Evolutionary conservation across 2,113 vertebrate species (phyloP), one percentile per base, ranked within the genome.

Genomic region (Aptenodytes forsteri): DNA sequence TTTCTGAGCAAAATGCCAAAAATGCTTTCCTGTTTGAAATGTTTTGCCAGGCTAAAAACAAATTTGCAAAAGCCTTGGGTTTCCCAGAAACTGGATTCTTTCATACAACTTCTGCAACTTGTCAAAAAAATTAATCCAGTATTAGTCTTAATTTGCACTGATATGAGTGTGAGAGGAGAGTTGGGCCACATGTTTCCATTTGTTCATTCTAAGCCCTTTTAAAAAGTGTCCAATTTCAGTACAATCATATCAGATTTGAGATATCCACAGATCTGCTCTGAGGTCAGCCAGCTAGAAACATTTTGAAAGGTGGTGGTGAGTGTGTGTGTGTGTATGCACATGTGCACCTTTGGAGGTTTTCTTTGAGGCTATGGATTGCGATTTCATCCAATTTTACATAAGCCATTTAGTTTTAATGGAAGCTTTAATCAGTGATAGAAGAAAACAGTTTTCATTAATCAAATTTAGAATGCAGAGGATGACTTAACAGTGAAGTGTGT

Each of bases 401-500:
- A 95, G 42, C 8, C 32, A 66, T 83, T 91, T 42, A 52, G 42
- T 94, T 96, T 90, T 96, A 93, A 80, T 82, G 83, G 84, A 82
- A 87, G 54, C 87, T 98, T 97, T 98, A 95, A 88, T 96, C 87
- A 75, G 19, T 79, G 52, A 84, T 81, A 88, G 64, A 70, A 90
- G 69, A 94, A 90, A 90, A 71, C 42, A 83, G 9, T 40, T 91
- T 93, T 92, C 17, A 44, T 88, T 76, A 83, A 83, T 83, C 67
- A 90, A 64, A 54, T 95, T 87, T 58, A 73, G 56, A 75, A 66
- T 32, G 46, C n/a, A 87, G 34, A 61, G 49, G 19, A 56, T 78
- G 46, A 83, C 30, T 89, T 88, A 75, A 32, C 66, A 76, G 27
- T n/a, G 52, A 86, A 76, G 17, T 19, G 26, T 78, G 11, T 47